Conservation (phyloP, 2,113 vertebrate species). For the Rhynchopsitta pachyrhyncha region DNA sequence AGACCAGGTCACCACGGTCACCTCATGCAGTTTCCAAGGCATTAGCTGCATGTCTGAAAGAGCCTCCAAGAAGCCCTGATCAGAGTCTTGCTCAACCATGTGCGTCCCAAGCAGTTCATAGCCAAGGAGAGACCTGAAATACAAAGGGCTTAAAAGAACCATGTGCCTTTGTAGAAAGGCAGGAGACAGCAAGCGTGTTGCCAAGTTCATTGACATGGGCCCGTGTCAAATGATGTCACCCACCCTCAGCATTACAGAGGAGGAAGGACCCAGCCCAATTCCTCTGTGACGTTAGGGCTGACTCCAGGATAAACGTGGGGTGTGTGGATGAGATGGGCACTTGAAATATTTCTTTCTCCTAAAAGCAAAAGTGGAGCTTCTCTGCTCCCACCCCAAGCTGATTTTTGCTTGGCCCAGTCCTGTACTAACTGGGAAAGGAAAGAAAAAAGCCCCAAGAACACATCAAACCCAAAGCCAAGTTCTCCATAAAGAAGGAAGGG, state of each 20-base stretch:
- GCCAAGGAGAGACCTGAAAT: not conserved
- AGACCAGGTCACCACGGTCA: not conserved
- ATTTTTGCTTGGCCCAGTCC: not conserved
- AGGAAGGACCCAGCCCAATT: conserved; percentile 53
- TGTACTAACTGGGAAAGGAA: not conserved
- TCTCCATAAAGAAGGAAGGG: not conserved
- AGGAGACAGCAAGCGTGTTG: not conserved
- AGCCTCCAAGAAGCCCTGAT: not conserved
- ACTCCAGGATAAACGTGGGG: not conserved
- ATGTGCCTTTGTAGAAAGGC: not conserved
- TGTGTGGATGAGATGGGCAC: not conserved
- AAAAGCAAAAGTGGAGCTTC: not conserved
- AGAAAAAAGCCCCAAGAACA: not conserved
- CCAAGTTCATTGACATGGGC: not conserved
- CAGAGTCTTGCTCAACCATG: not conserved
- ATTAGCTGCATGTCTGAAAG: not conserved
- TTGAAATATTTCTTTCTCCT: not conserved
- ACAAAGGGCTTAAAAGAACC: not conserved
- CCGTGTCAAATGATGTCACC: conserved; percentile 7
- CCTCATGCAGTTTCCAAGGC: not conserved
- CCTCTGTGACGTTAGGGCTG: not conserved
- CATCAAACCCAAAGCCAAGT: not conserved
- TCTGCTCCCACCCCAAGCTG: not conserved
- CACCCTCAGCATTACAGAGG: not conserved
- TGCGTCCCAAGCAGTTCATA: not conserved